Conservation (phyloP, 2,888 invertebrate genomes). For the Tinea semifulvella region DNA sequence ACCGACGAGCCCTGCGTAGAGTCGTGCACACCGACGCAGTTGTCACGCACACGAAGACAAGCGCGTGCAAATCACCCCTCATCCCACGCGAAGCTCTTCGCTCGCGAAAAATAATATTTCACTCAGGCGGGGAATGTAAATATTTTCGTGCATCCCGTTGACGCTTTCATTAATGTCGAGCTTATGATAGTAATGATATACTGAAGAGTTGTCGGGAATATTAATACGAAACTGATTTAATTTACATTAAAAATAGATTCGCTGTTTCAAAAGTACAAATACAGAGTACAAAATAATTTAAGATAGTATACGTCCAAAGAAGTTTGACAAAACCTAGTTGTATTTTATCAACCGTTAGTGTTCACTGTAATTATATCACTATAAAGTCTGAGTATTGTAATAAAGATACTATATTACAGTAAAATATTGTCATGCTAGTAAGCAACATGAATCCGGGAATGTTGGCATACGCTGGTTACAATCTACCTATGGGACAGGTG, state of each 20-base stretch:
- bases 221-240: constrained; percentile 15
- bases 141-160: constrained; percentile 17
- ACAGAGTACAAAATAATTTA: constrained; percentile 12
- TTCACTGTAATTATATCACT: constrained; percentile 28
- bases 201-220: constrained; percentile 12
- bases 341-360: constrained; percentile 23
- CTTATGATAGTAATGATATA: constrained; percentile 16
- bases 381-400: constrained; percentile 32
- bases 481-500: constrained; percentile 28
- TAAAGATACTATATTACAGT: constrained; percentile 24
- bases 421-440: constrained; percentile 38
- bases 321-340: neutral
- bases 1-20: constrained; percentile 2
- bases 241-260: constrained; percentile 11
- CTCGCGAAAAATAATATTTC: constrained; percentile 16
- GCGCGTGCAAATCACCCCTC: constrained; percentile 12
- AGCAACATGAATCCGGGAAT: constrained; percentile 45
- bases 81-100: constrained; percentile 3
- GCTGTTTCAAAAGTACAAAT: constrained; percentile 9
- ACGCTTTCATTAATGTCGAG: constrained; percentile 17
- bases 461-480: constrained; percentile 38
- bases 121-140: constrained; percentile 17
- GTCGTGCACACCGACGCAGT: constrained; percentile 15
- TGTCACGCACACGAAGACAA: constrained; percentile 8
- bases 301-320: constrained; percentile 5